A percentile compares a stretch with the other conserved stretches of the same genome.
These are phyloP conservation scores for Lacerta agilis DNA, from an alignment of 2,797 vertebrate genomes.

Conservation along the genomic window DNA sequence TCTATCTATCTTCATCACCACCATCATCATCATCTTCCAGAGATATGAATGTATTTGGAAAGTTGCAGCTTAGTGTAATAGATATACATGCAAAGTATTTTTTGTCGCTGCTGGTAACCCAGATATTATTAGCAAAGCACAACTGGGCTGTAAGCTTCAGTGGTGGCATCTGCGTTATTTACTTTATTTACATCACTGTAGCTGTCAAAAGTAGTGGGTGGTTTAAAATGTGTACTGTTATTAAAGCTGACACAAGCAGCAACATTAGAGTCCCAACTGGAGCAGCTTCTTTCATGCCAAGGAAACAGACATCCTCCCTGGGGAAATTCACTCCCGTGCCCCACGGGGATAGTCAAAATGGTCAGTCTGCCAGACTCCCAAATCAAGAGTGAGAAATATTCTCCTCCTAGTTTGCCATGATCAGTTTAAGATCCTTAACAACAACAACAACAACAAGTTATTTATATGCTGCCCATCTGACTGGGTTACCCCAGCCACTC, in stretches of 20 bases:
- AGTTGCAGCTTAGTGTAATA: conserved; percentile 28
- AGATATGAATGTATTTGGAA: conserved; percentile 38
- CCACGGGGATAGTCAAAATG: not conserved
- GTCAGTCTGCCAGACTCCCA: not conserved
- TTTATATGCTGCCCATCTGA: too few species aligned
- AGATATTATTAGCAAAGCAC: conserved; percentile 64
- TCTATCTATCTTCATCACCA: not conserved
- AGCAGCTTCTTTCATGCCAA: conserved; percentile 29
- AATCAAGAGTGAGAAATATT: accelerated
- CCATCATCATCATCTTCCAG: not conserved
- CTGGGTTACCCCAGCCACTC: too few species aligned
- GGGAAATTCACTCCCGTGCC: not conserved
- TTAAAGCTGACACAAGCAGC: conserved; percentile 53
- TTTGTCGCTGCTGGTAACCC: conserved; percentile 61
- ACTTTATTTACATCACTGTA: conserved; percentile 68
- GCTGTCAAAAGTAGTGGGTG: conserved; percentile 61
- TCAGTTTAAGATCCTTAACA: not conserved
- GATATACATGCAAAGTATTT: conserved; percentile 52
- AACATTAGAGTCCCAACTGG: conserved; percentile 17
- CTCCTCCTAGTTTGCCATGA: accelerated
- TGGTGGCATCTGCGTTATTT: conserved; percentile 61
- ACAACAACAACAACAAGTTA: too few species aligned
- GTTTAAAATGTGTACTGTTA: conserved; percentile 44
- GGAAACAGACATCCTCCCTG: not conserved
- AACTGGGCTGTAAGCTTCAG: conserved; percentile 65